phyloP scores from a whole-genome alignment of 2,888 invertebrate species.

The Drosophila fungiperda region DNA sequence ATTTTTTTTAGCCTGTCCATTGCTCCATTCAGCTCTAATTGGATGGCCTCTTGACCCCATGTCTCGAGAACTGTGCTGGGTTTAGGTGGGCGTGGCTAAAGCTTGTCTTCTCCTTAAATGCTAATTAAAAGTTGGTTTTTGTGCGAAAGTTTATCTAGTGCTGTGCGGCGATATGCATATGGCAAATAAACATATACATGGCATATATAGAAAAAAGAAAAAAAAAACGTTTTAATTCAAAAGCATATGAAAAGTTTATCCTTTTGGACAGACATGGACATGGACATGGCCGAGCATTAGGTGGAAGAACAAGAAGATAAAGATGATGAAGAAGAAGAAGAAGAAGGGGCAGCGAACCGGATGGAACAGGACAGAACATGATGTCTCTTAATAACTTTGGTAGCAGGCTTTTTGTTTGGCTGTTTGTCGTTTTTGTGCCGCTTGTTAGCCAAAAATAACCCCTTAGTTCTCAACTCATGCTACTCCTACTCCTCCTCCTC shows the following conservation, averaged over 20 bases:
- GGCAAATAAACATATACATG: slow-evolving; percentile 61
- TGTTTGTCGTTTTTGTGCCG: slow-evolving; percentile 66
- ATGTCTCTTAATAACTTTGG: slow-evolving; percentile 79
- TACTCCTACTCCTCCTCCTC: too few relatives aligned
- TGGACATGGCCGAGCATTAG: neutral
- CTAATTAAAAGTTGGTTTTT: slow-evolving; percentile 75
- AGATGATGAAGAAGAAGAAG: neutral
- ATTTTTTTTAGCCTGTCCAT: slow-evolving; percentile 27
- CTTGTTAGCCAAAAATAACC: slow-evolving; percentile 44
- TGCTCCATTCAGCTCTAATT: slow-evolving; percentile 43
- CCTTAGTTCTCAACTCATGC: neutral
- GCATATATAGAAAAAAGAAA: neutral
- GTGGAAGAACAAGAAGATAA: slow-evolving; percentile 1
- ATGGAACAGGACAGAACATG: slow-evolving; percentile 40
- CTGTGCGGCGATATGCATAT: slow-evolving; percentile 56
- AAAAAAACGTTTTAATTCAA: slow-evolving; percentile 67
- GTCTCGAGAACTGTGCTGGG: slow-evolving; percentile 12
- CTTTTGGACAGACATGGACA: slow-evolving; percentile 32
- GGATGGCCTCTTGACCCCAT: slow-evolving; percentile 35
- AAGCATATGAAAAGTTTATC: slow-evolving; percentile 77
- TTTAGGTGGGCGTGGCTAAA: slow-evolving; percentile 8
- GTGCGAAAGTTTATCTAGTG: slow-evolving; percentile 56
- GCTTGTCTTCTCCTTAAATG: slow-evolving; percentile 67
- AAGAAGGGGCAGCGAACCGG: slow-evolving; percentile 3
- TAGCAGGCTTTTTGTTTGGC: slow-evolving; percentile 67